These are phyloP conservation scores for Austrolebias charrua DNA, from an alignment of 2,797 vertebrate genomes.

Conservation along the genomic window DNA sequence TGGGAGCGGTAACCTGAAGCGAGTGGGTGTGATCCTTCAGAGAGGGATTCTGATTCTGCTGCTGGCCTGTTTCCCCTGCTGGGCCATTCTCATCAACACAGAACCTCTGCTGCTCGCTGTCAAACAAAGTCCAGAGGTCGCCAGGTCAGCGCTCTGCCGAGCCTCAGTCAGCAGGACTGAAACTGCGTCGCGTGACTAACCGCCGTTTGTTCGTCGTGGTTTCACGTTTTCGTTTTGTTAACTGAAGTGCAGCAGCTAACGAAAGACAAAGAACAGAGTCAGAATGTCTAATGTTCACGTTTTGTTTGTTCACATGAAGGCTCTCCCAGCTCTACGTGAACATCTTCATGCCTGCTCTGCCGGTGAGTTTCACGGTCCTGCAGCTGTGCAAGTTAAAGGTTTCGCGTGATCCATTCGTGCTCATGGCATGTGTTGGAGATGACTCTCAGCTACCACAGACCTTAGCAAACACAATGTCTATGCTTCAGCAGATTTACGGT, in stretches of 20 bases:
- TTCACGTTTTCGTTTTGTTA: neutral
- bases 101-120: constrained; percentile 83
- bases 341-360: constrained; percentile 92
- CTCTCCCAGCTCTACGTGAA: constrained; percentile 91
- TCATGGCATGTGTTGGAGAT: no score
- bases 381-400: neutral
- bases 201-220: neutral
- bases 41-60: constrained; percentile 85
- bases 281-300: neutral
- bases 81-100: constrained; percentile 91
- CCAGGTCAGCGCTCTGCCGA: constrained; percentile 76
- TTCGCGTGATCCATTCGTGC: no score
- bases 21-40: constrained; percentile 91
- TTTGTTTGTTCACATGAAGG: constrained; percentile 60
- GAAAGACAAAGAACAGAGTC: neutral
- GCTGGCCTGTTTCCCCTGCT: constrained; percentile 91
- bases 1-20: constrained; percentile 88
- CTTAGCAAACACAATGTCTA: no score
- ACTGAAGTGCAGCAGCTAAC: no score
- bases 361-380: constrained; percentile 81
- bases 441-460: no score
- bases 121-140: constrained; percentile 82
- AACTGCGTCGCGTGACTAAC: neutral
- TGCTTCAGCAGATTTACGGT: no score
- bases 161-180: neutral